Base-by-base conservation (phyloP, 23 tunicate species). In the Diplosoma virens region DNA sequence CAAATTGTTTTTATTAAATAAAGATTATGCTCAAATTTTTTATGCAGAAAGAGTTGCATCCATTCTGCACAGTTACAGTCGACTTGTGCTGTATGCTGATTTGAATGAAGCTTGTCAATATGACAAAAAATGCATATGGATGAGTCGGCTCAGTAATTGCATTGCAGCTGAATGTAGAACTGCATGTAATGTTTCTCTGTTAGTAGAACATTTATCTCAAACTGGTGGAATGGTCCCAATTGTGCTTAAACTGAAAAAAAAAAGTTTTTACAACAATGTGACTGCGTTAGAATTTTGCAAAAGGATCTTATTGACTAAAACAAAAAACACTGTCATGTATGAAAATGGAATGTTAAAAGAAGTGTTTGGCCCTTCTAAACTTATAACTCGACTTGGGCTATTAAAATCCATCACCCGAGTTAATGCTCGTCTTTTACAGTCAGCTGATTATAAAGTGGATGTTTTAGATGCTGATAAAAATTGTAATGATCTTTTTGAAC, bases 31-130 rank as follows among this genome's bases (percentile, higher is more conserved):
- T n/a, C 33, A 30, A 14, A 3, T 76, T 3, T 76, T 76, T 58
- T 76, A 31, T 21, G 81, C 68, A 32, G 68, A 76, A 20, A 30
- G 81, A 25, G 5, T 76, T 30, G 69, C 81, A 16, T 76, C 69
- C 25, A 76, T 76, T n/a, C 24, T 76, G 50, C 81, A 58, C 18
- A 30, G 30, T 17, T 56, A 52, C 36, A 73, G 79, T 73, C 33
- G 63, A 25, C 22, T 23, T 7, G 5, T 23, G 26, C 18, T 73
- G 18, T 58, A 76, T 28, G 52, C 69, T 20, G 50, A 76, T 2
- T 4, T 14, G 2, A n/a, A n/a, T n/a, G 20, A 33, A 7, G 18
- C 7, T 20, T 47, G 1, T 11, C 2, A 31, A 2, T 30, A 56
- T 21, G 23, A 28, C n/a, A 32, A 23, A 58, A 41, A 56, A 20